phyloP scores from a whole-genome alignment of 1,140 invertebrate genomes.

The Antheraea mylitta region DNA sequence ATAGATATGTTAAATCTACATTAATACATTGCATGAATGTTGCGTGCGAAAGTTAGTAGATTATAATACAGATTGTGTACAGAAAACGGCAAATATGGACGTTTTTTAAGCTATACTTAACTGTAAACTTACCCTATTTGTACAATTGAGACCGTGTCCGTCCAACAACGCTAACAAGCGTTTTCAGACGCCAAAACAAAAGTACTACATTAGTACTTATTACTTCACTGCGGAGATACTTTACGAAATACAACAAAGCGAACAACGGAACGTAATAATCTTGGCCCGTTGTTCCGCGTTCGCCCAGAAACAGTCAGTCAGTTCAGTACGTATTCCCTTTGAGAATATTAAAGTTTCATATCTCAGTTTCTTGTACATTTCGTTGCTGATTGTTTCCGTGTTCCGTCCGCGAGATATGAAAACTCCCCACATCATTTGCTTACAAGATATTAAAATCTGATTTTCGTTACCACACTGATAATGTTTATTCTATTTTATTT shows the following conservation, averaged over 20 bases:
- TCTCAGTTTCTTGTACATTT: slow-evolving; percentile 19
- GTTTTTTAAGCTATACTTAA: neutral
- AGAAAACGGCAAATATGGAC: no score
- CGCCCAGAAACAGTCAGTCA: slow-evolving; percentile 11
- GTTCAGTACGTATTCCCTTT: slow-evolving; percentile 15
- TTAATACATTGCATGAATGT: no score
- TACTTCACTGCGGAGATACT: neutral
- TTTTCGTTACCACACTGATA: neutral
- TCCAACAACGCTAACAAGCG: neutral
- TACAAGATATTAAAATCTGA: slow-evolving; percentile 18
- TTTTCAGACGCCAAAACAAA: neutral
- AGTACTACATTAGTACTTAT: neutral
- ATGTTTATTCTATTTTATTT: neutral
- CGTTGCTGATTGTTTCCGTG: slow-evolving; percentile 22
- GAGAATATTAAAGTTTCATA: slow-evolving; percentile 26
- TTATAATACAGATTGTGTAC: no score
- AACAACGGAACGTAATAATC: neutral
- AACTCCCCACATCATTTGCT: slow-evolving; percentile 6
- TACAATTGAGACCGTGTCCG: no score
- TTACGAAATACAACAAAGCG: neutral
- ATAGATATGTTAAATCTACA: no score
- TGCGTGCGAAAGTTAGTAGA: no score
- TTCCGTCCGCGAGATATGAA: slow-evolving; percentile 14
- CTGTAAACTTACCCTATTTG: neutral
- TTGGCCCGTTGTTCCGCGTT: neutral